Conservation (phyloP, 1,140 invertebrate species). For the Zeugodacus cucurbitae region DNA sequence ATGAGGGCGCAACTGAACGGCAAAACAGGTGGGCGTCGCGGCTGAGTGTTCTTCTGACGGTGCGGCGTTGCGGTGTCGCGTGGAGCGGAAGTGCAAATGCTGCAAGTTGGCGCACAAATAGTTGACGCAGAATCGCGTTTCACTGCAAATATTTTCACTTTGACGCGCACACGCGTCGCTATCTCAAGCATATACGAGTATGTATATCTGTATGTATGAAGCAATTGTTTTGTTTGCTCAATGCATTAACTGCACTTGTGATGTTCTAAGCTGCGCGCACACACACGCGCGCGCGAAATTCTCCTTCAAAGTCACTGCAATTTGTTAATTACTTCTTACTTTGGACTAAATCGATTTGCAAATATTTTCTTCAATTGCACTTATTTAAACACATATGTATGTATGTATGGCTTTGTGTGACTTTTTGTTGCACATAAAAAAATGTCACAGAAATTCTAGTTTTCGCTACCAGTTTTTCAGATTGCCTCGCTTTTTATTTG, state of each 20-base stretch:
- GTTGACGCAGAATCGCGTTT: neutral
- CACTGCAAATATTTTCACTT: neutral
- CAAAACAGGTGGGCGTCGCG: neutral
- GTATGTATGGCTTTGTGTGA: neutral
- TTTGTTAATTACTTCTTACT: conserved; percentile 1
- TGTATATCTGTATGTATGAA: neutral
- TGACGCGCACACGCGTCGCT: neutral
- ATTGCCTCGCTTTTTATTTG: neutral
- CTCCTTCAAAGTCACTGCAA: neutral
- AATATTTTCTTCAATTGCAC: neutral
- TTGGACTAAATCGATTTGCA: neutral
- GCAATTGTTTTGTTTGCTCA: neutral
- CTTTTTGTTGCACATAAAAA: neutral
- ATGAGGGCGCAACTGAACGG: neutral
- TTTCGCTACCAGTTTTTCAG: conserved; percentile 25
- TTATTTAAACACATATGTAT: neutral
- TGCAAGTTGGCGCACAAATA: neutral
- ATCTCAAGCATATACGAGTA: neutral
- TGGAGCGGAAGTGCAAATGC: conserved; percentile 35
- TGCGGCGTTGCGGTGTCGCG: neutral
- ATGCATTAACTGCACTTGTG: neutral
- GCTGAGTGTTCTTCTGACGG: neutral
- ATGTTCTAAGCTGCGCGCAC: neutral
- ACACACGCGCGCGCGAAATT: neutral
- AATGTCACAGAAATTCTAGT: conserved; percentile 32